phyloP scores from a whole-genome alignment of 1,140 invertebrate genomes.

The Neoseiulus cucumeris region DNA sequence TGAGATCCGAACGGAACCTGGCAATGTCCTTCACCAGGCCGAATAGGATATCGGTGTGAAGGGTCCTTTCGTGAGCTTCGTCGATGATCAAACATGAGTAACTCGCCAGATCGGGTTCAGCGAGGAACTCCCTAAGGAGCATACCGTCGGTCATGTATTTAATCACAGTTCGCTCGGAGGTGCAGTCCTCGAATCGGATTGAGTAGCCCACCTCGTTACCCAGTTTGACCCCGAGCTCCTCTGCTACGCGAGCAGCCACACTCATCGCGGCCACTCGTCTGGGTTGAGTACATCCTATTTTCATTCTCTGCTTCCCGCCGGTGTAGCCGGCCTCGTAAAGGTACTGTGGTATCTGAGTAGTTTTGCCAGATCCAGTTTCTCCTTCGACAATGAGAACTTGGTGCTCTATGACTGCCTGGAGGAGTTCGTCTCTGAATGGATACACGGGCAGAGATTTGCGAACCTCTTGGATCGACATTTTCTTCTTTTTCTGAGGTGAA shows the following conservation, averaged over 20 bases:
- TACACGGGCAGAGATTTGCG: slow-evolving; percentile 81
- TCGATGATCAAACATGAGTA: slow-evolving; percentile 97
- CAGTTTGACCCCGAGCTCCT: slow-evolving; percentile 48
- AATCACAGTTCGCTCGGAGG: slow-evolving; percentile 49
- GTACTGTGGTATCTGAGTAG: slow-evolving; percentile 96
- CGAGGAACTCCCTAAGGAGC: slow-evolving; percentile 83
- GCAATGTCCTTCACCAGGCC: slow-evolving; percentile 95
- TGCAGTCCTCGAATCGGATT: slow-evolving; percentile 59
- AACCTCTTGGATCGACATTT: slow-evolving; percentile 71
- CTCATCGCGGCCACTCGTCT: slow-evolving; percentile 58
- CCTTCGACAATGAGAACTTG: slow-evolving; percentile 93
- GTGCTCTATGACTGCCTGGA: slow-evolving; percentile 65
- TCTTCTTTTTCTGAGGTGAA: slow-evolving; percentile 49
- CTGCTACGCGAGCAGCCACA: slow-evolving; percentile 46
- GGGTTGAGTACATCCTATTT: slow-evolving; percentile 52
- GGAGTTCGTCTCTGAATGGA: slow-evolving; percentile 69
- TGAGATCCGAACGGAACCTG: slow-evolving; percentile 77
- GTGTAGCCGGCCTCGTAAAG: slow-evolving; percentile 64
- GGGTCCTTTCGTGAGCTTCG: slow-evolving; percentile 92
- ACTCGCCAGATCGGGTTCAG: slow-evolving; percentile 81
- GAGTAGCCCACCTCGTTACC: slow-evolving; percentile 52
- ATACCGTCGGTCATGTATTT: slow-evolving; percentile 99
- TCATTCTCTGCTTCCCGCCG: slow-evolving; percentile 18
- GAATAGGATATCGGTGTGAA: slow-evolving; percentile 96
- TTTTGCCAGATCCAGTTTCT: slow-evolving; percentile 87